Evolutionary conservation across 2,797 vertebrate species (phyloP), one percentile per base, ranked within the genome.

Genomic region (Epinephelus malabaricus): DNA sequence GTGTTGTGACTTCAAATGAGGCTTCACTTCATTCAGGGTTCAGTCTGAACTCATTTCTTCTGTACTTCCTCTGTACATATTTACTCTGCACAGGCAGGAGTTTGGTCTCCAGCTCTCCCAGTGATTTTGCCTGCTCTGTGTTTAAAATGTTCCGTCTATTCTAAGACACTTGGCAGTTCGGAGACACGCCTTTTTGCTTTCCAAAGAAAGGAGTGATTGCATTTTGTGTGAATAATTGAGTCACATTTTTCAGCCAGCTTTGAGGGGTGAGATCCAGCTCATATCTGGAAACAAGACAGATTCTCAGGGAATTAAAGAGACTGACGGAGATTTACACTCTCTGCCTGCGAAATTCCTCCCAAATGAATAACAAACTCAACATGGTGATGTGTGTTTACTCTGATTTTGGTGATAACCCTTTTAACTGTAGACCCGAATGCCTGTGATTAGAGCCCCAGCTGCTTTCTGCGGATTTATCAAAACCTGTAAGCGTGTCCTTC

Each of bases 241-340:
- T 73, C 69, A 72, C 68, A 49, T 80, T 81, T 69, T 46, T 59
- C 30, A 38, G 51, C 2, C 67, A 76, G 64, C 46, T 34, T 50
- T 38, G 23, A 56, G 23, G 40, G 49, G 11, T 53, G 21, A 54
- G 64, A 23, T 67, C 30, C 50, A 55, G 73, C 69, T 72, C 27
- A 30, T 38, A 65, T 68, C 43, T 76, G 68, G 63, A 70, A 60
- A 71, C 55, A 49, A 74, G 76, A 70, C 67, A 38, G 34, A 43
- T 62, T 71, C 38, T 43, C 19, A 38, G 62, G 34, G 11, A 64
- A 30, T 50, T 14, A 65, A 49, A 63, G 2, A 27, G 14, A 46
- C 40, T 46, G 14, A 62, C 43, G 14, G 47, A 55, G 53, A 66
- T 49, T 47, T 65, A 49, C n/a, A 12, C 34, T 60, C 40, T 40